phyloP scores from a whole-genome alignment of 2,888 invertebrate species.

The Aricia artaxerxes region DNA sequence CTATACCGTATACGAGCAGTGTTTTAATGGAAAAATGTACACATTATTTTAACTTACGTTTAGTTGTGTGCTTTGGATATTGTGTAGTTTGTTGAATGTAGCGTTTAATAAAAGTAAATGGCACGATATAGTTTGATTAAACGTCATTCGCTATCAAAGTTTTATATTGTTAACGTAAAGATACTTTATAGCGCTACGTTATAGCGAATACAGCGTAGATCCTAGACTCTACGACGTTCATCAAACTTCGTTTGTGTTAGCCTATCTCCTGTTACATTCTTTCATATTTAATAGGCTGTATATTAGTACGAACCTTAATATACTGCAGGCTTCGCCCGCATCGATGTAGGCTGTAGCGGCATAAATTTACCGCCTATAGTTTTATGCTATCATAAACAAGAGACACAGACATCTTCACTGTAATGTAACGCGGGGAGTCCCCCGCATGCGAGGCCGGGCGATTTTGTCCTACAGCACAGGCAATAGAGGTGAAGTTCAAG shows the following conservation, averaged over 20 bases:
- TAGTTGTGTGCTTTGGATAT: slow-evolving; percentile 2
- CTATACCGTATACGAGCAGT: slow-evolving; percentile 36
- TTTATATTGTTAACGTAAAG: not conserved
- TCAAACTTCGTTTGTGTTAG: not conserved
- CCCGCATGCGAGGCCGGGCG: slow-evolving; percentile 52
- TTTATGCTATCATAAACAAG: slow-evolving; percentile 50
- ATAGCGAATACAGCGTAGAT: not conserved
- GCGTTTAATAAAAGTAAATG: not conserved
- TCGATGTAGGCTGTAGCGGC: slow-evolving; percentile 58
- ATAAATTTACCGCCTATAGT: slow-evolving; percentile 57
- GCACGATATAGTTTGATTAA: not conserved
- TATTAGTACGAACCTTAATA: slow-evolving; percentile 4
- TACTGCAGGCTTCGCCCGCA: slow-evolving; percentile 39
- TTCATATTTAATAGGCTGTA: slow-evolving; percentile 17
- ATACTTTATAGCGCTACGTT: not conserved
- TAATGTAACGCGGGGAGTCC: slow-evolving; percentile 24
- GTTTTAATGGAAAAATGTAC: slow-evolving; percentile 30
- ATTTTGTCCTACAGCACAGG: slow-evolving; percentile 58
- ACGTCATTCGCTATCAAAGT: not conserved
- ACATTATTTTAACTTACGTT: slow-evolving; percentile 29
- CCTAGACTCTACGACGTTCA: not conserved
- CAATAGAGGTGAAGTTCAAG: slow-evolving; percentile 67
- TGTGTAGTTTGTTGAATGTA: slow-evolving; percentile 4
- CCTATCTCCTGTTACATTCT: not conserved
- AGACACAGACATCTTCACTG: slow-evolving; percentile 69